Base-by-base conservation (phyloP, 2,113 vertebrate genomes). In the Eulemur macaco region DNA sequence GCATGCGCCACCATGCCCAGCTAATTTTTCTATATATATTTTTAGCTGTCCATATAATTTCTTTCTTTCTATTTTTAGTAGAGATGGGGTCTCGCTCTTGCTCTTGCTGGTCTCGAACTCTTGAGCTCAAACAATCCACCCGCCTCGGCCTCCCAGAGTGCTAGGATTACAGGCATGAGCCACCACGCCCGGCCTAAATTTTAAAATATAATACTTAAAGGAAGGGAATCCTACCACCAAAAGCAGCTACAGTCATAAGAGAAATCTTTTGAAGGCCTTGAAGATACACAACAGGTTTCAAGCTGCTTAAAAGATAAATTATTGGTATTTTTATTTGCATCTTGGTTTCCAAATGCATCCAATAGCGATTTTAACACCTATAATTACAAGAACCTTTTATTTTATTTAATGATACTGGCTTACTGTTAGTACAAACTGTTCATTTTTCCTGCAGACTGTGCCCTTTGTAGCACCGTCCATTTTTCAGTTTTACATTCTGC, bases 401-500 rank as follows among this genome's bases (percentile, higher is more conserved):
- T 98, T 98, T 98, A 84, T 97, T 97, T 98, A 99, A 98, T 98
- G 98, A 98, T 98, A 97, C 8, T 81, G 54, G 86, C 96, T 97
- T 97, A 97, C 54, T 78, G 91, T 97, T 98, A 97, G 96, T 96
- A 78, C 64, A 85, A 96, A 90, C 95, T 96, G 94, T 94, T 97
- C 84, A 83, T 97, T 98, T 98, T 98, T 98, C 96, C 93, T 97
- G 98, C 97, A 98, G 94, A 94, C 56, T 96, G 34, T 98, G 97
- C 96, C 98, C 97, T 98, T 98, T 97, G 47, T 95, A 98, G 92
- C 96, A 96, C 13, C 60, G 94, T 86, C 98, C 98, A 99, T 99
- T 99, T 99, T 98, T 99, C 98, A 99, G 97, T 97, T 98, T 97
- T 90, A 96, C 87, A 98, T 99, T 99, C 95, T 99, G 99, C 99